A percentile compares a stretch with the other conserved stretches of the same genome.
These are phyloP conservation scores for Tragelaphus strepsiceros DNA, from an alignment of 2,113 vertebrate genomes.

Conservation along the genomic window DNA sequence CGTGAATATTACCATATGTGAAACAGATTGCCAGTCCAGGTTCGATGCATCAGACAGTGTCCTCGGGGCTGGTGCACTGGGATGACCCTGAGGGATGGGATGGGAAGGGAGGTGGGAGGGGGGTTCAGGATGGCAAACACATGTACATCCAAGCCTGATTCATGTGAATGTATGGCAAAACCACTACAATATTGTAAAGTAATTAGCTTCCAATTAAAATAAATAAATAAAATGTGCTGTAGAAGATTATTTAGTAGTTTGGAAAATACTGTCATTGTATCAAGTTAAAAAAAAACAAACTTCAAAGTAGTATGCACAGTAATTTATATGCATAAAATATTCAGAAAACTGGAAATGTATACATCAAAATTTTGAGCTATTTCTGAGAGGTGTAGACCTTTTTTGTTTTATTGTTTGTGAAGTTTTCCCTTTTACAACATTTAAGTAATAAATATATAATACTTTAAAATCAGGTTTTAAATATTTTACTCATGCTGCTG, in stretches of 20 bases:
- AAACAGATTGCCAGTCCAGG: fast-evolving
- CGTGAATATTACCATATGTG: not conserved
- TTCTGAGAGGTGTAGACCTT: not conserved
- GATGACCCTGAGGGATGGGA: not conserved
- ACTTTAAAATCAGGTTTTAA: not conserved
- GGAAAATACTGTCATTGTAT: not conserved
- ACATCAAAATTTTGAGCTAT: not conserved
- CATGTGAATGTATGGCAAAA: not conserved
- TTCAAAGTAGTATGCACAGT: not conserved
- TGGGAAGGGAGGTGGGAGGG: not conserved
- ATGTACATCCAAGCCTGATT: not conserved
- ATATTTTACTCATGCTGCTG: not conserved
- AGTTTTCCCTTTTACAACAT: not conserved
- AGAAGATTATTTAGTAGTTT: not conserved
- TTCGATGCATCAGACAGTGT: not conserved
- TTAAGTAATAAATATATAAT: not conserved
- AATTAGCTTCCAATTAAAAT: not conserved
- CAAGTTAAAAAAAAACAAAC: not conserved
- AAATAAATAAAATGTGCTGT: not conserved
- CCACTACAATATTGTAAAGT: not conserved
- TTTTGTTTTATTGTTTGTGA: not conserved
- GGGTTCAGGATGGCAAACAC: not conserved
- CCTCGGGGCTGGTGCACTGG: not conserved
- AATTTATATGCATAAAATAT: not conserved
- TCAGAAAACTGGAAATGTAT: not conserved